Base-by-base conservation (phyloP, 2,888 invertebrate genomes). In the Marasmarcha lunaedactyla region DNA sequence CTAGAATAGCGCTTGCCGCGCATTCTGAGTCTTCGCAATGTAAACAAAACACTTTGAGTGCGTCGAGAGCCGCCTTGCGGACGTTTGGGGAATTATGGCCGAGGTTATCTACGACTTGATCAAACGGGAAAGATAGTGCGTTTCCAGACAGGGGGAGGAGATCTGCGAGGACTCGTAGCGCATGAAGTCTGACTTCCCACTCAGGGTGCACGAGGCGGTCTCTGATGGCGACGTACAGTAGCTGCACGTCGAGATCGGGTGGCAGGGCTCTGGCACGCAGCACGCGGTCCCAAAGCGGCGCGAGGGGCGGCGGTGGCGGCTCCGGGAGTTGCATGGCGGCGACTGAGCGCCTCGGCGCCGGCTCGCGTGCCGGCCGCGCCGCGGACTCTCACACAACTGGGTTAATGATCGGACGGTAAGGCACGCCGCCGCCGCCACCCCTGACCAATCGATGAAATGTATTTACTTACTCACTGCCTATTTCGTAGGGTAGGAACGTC, bases 121-220 rank as follows among this genome's bases (percentile, higher is more conserved):
- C 87, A 79, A 93, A 89, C 41, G 90, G 87, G 43, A 86, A 84
- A 49, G 93, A 90, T 11, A 93, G 84, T 39, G 87, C 86, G 37
- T 87, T 85, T 33, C 87, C 87, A 46, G 93, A 86, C 33, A 92
- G 88, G 2, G 93, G 92, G 36, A 94, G 78, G 1, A 94, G 87
- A 68, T 94, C 93, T 15, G 89, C 88, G 27, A 94, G 85, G 6
- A 94, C 92, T 38, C 93, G 74, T 4, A 94, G 74, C 15, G 93
- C 93, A 65, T 94, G 92, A 48, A 93, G 90, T 7, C 93, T 87
- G 26, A 94, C 93, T 70, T 93, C 92, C 89, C 92, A 91, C 65
- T 94, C 93, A 1, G 92, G 91, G 63, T 92, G 91, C 30, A 87
- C 85, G 35, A 93, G 79, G 37, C 93, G 86, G 49, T 90, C 89